Base-by-base conservation (phyloP, 2,113 vertebrate species). In the Indicator indicator region DNA sequence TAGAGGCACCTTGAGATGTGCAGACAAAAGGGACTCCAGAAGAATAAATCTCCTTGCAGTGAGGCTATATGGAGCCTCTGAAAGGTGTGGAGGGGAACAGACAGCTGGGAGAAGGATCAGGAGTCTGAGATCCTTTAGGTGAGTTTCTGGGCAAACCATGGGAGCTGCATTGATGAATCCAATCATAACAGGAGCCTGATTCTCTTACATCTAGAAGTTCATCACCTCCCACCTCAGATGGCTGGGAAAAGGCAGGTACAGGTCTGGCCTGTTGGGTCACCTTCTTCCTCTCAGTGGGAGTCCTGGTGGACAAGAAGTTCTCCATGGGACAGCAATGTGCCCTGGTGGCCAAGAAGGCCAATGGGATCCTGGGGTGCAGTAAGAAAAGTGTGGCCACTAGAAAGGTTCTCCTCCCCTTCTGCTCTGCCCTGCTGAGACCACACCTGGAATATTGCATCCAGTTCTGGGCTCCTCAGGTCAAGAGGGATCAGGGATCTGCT, bases 131-230 rank as follows among this genome's bases (percentile, higher is more conserved):
- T 27, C 30, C 58, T 68, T 62, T 4, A 8, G 58, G 27, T 0
- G 4, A 30, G 24, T 19, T 75, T 88, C 36, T 62, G 64, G 50
- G 18, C 59, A 54, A 71, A 55, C 6, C 16, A 3, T 15, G 56
- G 40, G 54, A 87, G 28, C 21, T 5, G 11, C 0, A 0, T 42
- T 9, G 58, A n/a, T 38, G 44, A 81, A 48, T 64, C 58, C 65
- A 78, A 46, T 48, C 20, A 3, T 33, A 30, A 19, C 6, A 3
- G 18, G 54, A 44, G 40, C 84, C 74, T 52, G 17, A 36, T 12
- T 30, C 46, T 59, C 52, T 46, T n/a, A 63, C 6, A 2, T 40
- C 55, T 17, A 60, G 62, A 64, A 89, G 79, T 23, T 40, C 40
- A 79, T 20, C 79, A 52, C 36, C n/a, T 74, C 23, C n/a, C 75